A percentile compares a stretch with the other conserved stretches of the same genome.
These are phyloP conservation scores for Agrotis clavis DNA, from an alignment of 2,888 invertebrate genomes.

Conservation along the genomic window DNA sequence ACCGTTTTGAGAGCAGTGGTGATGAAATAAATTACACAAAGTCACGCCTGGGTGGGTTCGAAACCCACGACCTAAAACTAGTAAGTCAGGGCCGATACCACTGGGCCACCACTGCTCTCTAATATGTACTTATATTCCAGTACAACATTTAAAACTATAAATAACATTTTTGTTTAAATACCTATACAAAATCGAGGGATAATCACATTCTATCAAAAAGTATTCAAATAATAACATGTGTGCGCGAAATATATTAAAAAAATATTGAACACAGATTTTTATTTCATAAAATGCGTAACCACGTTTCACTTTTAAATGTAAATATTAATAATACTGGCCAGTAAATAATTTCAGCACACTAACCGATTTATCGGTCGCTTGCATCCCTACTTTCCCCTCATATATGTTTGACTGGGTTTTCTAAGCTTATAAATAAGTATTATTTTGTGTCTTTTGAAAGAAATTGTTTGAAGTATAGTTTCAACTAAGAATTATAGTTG, in stretches of 20 bases:
- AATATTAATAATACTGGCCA: constrained; percentile 33
- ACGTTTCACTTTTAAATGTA: constrained; percentile 31
- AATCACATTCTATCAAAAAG: background rate
- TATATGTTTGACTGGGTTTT: constrained; percentile 32
- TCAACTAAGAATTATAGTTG: no score
- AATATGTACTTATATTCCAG: no score
- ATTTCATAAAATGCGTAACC: constrained; percentile 33
- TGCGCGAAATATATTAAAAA: background rate
- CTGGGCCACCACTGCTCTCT: no score
- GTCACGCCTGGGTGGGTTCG: no score
- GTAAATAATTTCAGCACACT: constrained; percentile 36
- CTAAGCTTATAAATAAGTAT: constrained; percentile 36
- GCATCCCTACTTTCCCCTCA: constrained; percentile 30
- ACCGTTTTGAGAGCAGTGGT: no score
- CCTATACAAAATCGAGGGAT: background rate
- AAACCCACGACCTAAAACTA: no score
- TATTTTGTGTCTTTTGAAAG: constrained; percentile 26
- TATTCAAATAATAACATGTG: background rate
- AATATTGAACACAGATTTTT: constrained; percentile 11
- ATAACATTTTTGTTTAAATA: background rate
- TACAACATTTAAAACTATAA: no score
- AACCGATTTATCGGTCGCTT: constrained; percentile 39
- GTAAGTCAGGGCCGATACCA: no score
- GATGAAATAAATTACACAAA: no score
- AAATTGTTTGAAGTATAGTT: background rate